Base-by-base conservation (phyloP, 2,888 invertebrate genomes). In the Cheilosia grossa region DNA sequence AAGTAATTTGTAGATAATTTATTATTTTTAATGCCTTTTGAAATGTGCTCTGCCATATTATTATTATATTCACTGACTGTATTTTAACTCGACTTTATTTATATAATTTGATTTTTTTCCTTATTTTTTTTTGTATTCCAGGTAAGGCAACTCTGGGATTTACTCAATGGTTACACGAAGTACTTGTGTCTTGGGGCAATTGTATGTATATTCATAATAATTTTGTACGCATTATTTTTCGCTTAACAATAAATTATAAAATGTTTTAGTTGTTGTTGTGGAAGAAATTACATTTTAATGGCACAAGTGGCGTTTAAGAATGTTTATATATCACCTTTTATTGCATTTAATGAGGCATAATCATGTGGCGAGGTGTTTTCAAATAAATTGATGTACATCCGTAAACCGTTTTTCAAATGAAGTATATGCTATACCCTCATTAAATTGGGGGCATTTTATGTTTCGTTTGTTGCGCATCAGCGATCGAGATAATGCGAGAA, bases 21-120 rank as follows among this genome's bases (percentile, higher is more conserved):
- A 74, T 79, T 83, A 59, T 59, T 47, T 72, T 74, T 70, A 74
- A 74, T 80, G 69, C 59, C 64, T 70, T 80, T 58, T 70, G 63
- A 54, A 61, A 54, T 61, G 58, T 37, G 47, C 24, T 54, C 53
- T 6, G 2, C 47, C 5, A 4, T 21, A 70, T 64, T 47, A 58
- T 40, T 72, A 19, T 56, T 58, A 44, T 59, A 54, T 47, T 37
- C 56, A 54, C 13, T 66, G 49, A 70, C 44, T 72, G 63, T 56
- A 73, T 63, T 73, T 63, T 61, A 78, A 47, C 59, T 30, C 15
- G 30, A 4, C 19, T 47, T 69, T 67, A 27, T 61, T 30, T 21
- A 15, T 37, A 37, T 7, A 54, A 24, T 53, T 37, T 21, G 40
- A 49, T 21, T 40, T 61, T 54, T 44, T 42, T 42, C 56, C 7